A percentile compares a stretch with the other conserved stretches of the same genome.
phyloP scores from a whole-genome alignment of 2,888 invertebrate species.

The Rhingia campestris region DNA sequence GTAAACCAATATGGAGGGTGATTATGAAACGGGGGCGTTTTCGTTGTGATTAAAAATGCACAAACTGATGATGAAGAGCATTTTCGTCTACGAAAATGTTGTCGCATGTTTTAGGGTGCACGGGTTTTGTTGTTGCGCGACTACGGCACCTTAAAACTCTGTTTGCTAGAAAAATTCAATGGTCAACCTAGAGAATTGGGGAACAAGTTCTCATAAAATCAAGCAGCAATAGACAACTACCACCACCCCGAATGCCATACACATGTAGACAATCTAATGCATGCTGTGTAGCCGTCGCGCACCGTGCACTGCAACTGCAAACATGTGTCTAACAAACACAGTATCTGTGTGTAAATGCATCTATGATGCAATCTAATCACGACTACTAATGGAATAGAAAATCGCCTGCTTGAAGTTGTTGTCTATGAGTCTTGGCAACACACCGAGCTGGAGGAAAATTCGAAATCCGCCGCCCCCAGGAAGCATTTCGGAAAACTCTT shows the following conservation, averaged over 20 bases:
- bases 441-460: constrained; percentile 44
- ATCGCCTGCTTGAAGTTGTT: not conserved
- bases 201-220: constrained; percentile 69
- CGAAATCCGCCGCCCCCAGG: not conserved
- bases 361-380: constrained; percentile 64
- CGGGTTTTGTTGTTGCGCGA: not conserved
- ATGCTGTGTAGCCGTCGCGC: not conserved
- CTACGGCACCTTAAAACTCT: constrained; percentile 10
- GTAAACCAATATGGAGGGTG: constrained; percentile 69
- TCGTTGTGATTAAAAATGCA: not conserved
- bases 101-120: not conserved
- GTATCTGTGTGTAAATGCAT: constrained; percentile 32
- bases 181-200: constrained; percentile 64
- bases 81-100: not conserved
- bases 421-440: constrained; percentile 18
- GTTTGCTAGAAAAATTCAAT: constrained; percentile 64
- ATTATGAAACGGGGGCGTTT: constrained; percentile 43
- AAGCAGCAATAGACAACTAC: constrained; percentile 47
- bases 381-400: constrained; percentile 35
- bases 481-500: constrained; percentile 64
- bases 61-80: not conserved
- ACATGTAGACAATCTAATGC: constrained; percentile 48
- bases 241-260: not conserved
- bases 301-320: constrained; percentile 24
- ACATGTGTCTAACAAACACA: constrained; percentile 60